phyloP scores from a whole-genome alignment of 2,888 invertebrate species.

The Clanis bilineata region DNA sequence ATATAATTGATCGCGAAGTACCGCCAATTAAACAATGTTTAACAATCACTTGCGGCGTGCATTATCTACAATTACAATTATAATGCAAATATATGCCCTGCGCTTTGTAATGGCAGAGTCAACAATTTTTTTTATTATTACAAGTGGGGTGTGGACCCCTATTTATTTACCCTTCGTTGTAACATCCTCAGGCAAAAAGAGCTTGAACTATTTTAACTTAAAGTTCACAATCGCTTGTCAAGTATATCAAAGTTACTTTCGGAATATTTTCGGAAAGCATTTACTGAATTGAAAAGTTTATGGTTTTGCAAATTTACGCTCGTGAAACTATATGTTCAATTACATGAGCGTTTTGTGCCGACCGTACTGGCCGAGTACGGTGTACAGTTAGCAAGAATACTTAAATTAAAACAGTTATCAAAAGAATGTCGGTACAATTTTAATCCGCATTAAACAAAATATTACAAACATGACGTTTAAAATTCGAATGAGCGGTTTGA shows the following conservation, averaged over 20 bases:
- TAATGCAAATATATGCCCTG: constrained; percentile 60
- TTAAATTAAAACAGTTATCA: background rate
- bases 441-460: background rate
- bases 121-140: constrained; percentile 64
- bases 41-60: constrained; percentile 26
- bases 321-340: constrained; percentile 5
- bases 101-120: constrained; percentile 56
- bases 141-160: constrained; percentile 41
- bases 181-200: constrained; percentile 21
- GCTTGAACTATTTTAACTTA: constrained; percentile 14
- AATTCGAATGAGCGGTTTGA: no score
- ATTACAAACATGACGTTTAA: background rate
- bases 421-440: background rate
- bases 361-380: background rate
- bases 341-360: background rate
- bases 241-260: constrained; percentile 32
- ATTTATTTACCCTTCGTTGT: constrained; percentile 30
- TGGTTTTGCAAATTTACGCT: constrained; percentile 24
- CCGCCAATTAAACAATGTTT: constrained; percentile 29
- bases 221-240: constrained; percentile 22
- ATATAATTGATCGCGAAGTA: constrained; percentile 15
- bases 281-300: constrained; percentile 57
- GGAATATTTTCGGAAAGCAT: constrained; percentile 53
- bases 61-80: constrained; percentile 46
- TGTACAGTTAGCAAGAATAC: background rate